phyloP scores from a whole-genome alignment of 2,797 vertebrate genomes.

The Coregonus suidteri region DNA sequence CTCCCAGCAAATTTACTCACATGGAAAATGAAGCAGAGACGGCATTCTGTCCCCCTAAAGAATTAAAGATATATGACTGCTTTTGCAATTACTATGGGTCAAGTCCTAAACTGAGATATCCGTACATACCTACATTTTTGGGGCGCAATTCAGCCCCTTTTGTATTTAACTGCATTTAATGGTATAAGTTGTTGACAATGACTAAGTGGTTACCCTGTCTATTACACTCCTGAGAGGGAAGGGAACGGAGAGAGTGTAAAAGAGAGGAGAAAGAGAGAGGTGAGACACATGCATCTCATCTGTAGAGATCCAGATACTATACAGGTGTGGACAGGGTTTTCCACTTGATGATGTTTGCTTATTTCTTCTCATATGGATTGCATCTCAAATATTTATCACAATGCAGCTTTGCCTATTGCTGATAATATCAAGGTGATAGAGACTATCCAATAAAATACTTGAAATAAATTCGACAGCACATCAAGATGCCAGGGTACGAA shows the following conservation, averaged over 20 bases:
- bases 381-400: no score
- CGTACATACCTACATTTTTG: slow-evolving; percentile 70
- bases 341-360: no score
- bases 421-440: slow-evolving; percentile 22
- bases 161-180: slow-evolving; percentile 2
- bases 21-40: slow-evolving; percentile 74
- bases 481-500: slow-evolving; percentile 44
- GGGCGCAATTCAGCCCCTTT: slow-evolving; percentile 36
- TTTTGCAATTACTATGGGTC: slow-evolving; percentile 76
- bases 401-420: no score
- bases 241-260: no score
- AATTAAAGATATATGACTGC: slow-evolving; percentile 76
- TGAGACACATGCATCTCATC: no score
- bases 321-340: no score
- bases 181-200: not conserved
- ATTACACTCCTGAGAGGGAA: no score
- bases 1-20: slow-evolving; percentile 69
- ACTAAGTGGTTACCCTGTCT: not conserved
- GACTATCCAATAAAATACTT: slow-evolving; percentile 37
- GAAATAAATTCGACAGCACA: slow-evolving; percentile 27
- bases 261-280: no score
- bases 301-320: no score
- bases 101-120: slow-evolving; percentile 71
- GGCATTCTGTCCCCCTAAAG: slow-evolving; percentile 70
- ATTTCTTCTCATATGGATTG: no score